Percentiles rank a stretch among this genome's conserved stretches.
phyloP scores from a whole-genome alignment of 2,113 vertebrate species.

The Cariama cristata region DNA sequence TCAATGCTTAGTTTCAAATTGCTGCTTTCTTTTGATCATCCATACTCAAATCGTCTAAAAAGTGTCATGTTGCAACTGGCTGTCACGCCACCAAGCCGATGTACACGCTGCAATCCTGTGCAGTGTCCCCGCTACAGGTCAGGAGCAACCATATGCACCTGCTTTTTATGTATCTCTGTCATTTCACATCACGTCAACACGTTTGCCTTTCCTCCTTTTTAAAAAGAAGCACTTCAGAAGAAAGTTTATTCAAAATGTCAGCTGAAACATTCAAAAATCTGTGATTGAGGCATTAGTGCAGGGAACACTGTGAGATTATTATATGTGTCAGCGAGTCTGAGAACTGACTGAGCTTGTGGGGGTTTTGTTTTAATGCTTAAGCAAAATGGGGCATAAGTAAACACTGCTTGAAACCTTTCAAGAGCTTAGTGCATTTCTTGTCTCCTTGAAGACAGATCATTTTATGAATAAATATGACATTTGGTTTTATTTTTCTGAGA shows the following conservation, averaged over 20 bases:
- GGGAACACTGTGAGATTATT: not conserved
- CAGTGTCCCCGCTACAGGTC: not conserved
- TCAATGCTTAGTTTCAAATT: not conserved
- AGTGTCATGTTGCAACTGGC: not conserved
- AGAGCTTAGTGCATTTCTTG: not conserved
- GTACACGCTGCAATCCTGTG: not conserved
- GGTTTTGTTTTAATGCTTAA: not conserved
- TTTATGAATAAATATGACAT: slow-evolving; percentile 1
- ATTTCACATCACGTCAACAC: not conserved
- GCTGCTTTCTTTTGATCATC: not conserved
- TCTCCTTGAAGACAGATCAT: not conserved
- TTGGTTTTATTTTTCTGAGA: slow-evolving; percentile 25
- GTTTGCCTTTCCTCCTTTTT: not conserved
- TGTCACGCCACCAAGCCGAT: not conserved
- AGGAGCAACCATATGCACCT: not conserved
- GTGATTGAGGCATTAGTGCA: not conserved
- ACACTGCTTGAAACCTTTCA: not conserved
- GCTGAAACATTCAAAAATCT: not conserved
- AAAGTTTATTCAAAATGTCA: not conserved
- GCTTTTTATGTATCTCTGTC: not conserved
- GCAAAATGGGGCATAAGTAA: not conserved
- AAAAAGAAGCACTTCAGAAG: not conserved
- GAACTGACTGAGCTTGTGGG: not conserved
- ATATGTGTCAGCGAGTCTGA: not conserved
- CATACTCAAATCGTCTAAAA: not conserved